Percentiles rank a stretch among this genome's conserved stretches.
phyloP scores from a whole-genome alignment of 2,113 vertebrate genomes.

The Epinephelus cyanopodus region DNA sequence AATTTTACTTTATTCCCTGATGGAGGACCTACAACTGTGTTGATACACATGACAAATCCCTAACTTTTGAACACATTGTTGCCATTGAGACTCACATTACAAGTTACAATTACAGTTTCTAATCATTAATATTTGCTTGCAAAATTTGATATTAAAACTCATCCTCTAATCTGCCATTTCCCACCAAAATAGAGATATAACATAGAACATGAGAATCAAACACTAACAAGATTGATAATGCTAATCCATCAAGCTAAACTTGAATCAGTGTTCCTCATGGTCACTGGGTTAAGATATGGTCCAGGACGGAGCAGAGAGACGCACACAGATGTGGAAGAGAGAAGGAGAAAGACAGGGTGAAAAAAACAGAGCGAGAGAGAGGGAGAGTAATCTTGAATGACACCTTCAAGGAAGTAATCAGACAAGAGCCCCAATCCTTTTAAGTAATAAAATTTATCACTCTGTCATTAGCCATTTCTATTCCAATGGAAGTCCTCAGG shows the following conservation, averaged over 20 bases:
- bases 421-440: conserved; percentile 47
- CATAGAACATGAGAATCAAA: neutral
- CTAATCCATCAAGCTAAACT: neutral
- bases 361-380: neutral
- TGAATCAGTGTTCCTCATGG: neutral
- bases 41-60: neutral
- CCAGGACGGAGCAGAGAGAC: neutral
- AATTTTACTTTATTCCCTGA: neutral
- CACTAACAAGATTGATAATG: neutral
- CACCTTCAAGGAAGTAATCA: conserved; percentile 55
- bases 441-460: conserved; percentile 45
- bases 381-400: conserved; percentile 25
- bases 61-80: neutral
- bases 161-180: neutral
- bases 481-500: conserved; percentile 29
- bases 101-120: neutral
- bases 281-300: neutral
- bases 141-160: neutral
- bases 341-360: neutral
- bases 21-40: neutral
- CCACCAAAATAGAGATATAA: neutral
- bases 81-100: neutral
- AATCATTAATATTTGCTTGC: neutral
- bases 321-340: neutral
- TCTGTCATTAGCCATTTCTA: conserved; percentile 46